Percentiles rank a stretch among this genome's conserved stretches.
Evolutionary conservation across 2,797 vertebrate genomes (phyloP).

Genomic region (Phrynocephalus forsythii): DNA sequence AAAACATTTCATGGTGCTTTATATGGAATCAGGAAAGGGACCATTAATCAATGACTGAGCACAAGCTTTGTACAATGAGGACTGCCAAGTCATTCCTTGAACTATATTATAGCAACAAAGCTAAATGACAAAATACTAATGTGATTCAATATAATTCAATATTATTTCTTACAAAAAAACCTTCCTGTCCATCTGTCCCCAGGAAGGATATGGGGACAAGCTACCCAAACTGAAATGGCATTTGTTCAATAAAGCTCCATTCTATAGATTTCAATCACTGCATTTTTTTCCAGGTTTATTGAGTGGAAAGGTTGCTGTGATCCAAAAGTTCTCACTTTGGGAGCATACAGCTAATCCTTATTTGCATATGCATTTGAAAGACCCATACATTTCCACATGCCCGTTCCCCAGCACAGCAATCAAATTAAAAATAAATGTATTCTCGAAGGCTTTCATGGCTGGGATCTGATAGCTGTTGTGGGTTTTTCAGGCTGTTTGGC

Average conservation of each 20-base stretch:
- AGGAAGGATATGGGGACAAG: background rate
- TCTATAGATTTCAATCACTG: background rate
- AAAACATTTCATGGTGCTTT: background rate
- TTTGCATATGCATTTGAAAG: background rate
- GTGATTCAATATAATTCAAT: background rate
- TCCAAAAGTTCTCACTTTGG: background rate
- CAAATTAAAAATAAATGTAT: background rate
- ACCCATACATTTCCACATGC: background rate
- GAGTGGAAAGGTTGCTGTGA: background rate
- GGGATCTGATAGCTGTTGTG: too few relatives aligned
- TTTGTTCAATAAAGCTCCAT: background rate
- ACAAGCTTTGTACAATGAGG: too few relatives aligned
- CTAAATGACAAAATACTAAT: background rate
- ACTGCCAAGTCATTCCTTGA: too few relatives aligned
- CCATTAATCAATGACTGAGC: too few relatives aligned
- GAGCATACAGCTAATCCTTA: background rate
- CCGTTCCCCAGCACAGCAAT: background rate
- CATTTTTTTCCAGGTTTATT: background rate
- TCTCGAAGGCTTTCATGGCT: background rate
- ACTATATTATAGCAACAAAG: background rate
- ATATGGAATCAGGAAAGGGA: background rate
- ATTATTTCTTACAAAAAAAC: background rate
- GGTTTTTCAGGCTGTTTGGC: too few relatives aligned
- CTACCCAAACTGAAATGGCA: background rate
- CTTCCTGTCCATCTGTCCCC: too few relatives aligned